phyloP scores from a whole-genome alignment of 2,113 vertebrate genomes.

The Brachypodius melanocephalos region DNA sequence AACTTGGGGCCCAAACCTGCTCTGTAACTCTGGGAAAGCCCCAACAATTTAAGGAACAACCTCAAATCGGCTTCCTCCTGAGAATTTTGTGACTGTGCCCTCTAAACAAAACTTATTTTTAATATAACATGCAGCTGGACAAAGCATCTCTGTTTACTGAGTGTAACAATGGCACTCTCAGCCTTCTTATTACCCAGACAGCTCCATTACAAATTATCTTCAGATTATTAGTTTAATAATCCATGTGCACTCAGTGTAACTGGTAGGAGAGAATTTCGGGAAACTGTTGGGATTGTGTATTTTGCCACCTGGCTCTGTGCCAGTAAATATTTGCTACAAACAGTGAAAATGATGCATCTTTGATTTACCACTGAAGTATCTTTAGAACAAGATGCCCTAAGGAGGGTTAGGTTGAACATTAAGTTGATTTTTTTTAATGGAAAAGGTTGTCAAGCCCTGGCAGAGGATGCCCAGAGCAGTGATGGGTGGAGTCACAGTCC shows the following conservation, averaged over 20 bases:
- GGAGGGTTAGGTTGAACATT: background rate
- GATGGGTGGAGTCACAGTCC: background rate
- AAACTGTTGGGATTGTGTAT: background rate
- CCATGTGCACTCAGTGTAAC: background rate
- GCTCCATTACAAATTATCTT: too few species aligned
- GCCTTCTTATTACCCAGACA: background rate
- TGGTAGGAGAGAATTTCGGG: background rate
- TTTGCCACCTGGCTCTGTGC: background rate
- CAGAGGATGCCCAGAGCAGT: background rate
- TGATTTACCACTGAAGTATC: background rate
- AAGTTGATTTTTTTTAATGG: background rate
- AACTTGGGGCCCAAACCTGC: background rate
- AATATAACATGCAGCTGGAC: accelerated
- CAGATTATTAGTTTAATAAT: background rate
- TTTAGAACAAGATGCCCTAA: background rate
- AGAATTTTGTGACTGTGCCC: background rate
- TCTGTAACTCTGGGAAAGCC: background rate
- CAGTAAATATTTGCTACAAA: background rate
- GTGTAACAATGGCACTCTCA: too few species aligned
- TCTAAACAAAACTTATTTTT: background rate
- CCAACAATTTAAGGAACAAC: background rate
- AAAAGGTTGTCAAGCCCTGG: background rate
- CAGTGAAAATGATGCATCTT: accelerated
- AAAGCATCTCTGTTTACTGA: background rate
- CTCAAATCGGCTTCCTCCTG: background rate